These are phyloP conservation scores for Bombus superbus DNA, from an alignment of 1,140 invertebrate genomes.

Conservation along the genomic window DNA sequence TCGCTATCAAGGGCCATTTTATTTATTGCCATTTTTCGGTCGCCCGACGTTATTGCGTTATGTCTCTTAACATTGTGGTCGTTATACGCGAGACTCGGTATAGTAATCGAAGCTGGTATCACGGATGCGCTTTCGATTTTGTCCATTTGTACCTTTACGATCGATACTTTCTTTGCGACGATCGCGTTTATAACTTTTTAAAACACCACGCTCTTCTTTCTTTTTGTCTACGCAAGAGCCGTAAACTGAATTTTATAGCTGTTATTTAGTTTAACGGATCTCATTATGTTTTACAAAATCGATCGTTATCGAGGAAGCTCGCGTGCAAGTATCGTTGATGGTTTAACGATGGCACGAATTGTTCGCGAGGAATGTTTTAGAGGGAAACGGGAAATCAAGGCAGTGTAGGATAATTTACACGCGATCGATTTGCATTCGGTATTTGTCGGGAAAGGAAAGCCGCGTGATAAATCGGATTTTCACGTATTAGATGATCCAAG, in stretches of 20 bases:
- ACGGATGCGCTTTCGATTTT: not conserved
- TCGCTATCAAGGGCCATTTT: not conserved
- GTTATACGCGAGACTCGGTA: too few relatives aligned
- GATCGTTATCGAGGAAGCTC: not conserved
- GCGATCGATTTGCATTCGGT: constrained; percentile 39
- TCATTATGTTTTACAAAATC: too few relatives aligned
- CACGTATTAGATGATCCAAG: constrained; percentile 40
- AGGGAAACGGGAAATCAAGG: not conserved
- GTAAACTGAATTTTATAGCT: not conserved
- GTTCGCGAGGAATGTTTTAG: not conserved
- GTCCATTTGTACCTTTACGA: not conserved
- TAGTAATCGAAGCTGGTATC: too few relatives aligned
- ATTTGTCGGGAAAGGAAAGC: constrained; percentile 27
- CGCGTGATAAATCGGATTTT: constrained; percentile 39
- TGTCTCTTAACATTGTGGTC: not conserved
- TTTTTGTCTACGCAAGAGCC: not conserved
- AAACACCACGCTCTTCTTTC: not conserved
- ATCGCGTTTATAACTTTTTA: not conserved
- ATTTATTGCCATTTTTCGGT: not conserved
- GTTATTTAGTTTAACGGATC: not conserved
- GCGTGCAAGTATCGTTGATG: not conserved
- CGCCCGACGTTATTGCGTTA: not conserved
- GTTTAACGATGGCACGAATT: too few relatives aligned
- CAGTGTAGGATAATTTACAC: constrained; percentile 11
- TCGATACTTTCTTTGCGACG: not conserved